phyloP scores from a whole-genome alignment of 2,888 invertebrate species.

The Oligia latruncula region DNA sequence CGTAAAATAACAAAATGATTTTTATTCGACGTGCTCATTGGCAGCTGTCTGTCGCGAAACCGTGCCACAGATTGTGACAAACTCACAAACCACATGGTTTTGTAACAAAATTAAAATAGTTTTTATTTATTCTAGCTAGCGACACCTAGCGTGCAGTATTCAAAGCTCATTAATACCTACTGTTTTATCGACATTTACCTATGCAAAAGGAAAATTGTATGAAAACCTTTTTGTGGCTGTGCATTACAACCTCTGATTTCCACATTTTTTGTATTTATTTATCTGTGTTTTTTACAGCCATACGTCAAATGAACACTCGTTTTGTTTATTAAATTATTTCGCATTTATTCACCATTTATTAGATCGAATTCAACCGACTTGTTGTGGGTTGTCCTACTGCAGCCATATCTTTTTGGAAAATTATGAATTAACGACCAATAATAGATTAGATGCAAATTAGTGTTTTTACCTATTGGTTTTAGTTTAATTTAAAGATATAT shows the following conservation, averaged over 20 bases:
- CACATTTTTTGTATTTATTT: background rate
- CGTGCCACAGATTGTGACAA: slow-evolving; percentile 70
- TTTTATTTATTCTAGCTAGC: slow-evolving; percentile 39
- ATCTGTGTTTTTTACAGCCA: slow-evolving; percentile 8
- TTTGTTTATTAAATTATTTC: background rate
- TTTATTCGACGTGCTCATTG: slow-evolving; percentile 77
- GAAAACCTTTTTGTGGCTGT: slow-evolving; percentile 17
- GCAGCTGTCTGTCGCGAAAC: slow-evolving; percentile 74
- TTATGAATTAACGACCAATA: background rate
- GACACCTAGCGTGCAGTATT: slow-evolving; percentile 73
- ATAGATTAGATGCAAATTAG: background rate
- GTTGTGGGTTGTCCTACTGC: background rate
- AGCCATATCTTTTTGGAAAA: background rate
- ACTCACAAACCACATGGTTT: slow-evolving; percentile 61
- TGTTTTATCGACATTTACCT: slow-evolving; percentile 75
- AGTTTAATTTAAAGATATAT: background rate
- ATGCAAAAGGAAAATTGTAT: slow-evolving; percentile 1
- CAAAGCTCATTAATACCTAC: slow-evolving; percentile 45
- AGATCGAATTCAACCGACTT: background rate
- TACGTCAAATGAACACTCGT: background rate
- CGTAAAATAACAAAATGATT: slow-evolving; percentile 69
- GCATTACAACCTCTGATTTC: background rate
- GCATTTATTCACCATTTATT: background rate
- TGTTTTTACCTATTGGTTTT: background rate
- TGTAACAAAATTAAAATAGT: slow-evolving; percentile 30